A percentile compares a stretch with the other conserved stretches of the same genome.
Conservation (phyloP, 2,888 invertebrate genomes). For the Xylota sylvarum region DNA sequence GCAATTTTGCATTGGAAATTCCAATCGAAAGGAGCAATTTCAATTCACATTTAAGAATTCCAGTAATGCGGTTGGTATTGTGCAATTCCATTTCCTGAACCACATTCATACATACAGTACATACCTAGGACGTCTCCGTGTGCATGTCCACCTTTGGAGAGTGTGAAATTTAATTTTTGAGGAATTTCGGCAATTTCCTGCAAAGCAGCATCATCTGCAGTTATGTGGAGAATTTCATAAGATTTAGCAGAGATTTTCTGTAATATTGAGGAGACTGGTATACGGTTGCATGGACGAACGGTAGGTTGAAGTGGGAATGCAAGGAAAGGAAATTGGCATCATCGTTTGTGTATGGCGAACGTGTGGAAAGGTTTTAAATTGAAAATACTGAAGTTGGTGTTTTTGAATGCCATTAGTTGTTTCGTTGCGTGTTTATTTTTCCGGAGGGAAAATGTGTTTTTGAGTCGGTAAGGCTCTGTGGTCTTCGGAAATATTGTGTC, state of each 20-base stretch:
- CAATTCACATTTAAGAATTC: slow-evolving; percentile 69
- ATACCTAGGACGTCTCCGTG: slow-evolving; percentile 24
- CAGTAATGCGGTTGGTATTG: slow-evolving; percentile 63
- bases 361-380: slow-evolving; percentile 25
- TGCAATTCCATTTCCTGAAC: slow-evolving; percentile 63
- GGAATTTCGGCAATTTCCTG: slow-evolving; percentile 74
- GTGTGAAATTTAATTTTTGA: slow-evolving; percentile 74
- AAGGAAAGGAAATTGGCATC: slow-evolving; percentile 9
- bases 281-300: slow-evolving; percentile 38
- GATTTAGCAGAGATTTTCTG: slow-evolving; percentile 61
- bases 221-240: slow-evolving; percentile 66
- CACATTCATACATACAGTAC: not conserved
- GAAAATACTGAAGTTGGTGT: not conserved
- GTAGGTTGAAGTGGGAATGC: not conserved
- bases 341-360: not conserved
- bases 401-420: not conserved
- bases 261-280: slow-evolving; percentile 27
- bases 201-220: slow-evolving; percentile 53
- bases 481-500: too few species aligned
- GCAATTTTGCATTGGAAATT: slow-evolving; percentile 71
- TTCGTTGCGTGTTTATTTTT: too few species aligned
- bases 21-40: slow-evolving; percentile 64
- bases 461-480: too few species aligned
- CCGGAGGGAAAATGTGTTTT: too few species aligned
- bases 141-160: slow-evolving; percentile 56